Evolutionary conservation across 2,113 vertebrate genomes (phyloP).

Genomic region (Marmota monax): DNA sequence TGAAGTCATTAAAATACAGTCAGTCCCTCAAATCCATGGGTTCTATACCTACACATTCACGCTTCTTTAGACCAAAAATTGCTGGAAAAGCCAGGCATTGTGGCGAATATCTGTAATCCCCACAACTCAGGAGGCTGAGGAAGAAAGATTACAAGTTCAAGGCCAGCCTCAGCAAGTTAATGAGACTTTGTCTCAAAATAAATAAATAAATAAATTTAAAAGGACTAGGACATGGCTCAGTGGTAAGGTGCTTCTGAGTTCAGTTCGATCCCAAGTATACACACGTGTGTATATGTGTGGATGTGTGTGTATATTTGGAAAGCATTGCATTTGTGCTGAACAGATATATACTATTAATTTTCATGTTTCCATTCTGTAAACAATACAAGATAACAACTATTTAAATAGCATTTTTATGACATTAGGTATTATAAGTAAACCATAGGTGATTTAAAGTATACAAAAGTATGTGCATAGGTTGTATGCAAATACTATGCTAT

Average conservation of each 20-base stretch:
- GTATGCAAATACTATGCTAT: neutral
- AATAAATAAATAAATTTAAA: too few species aligned
- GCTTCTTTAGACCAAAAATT: neutral
- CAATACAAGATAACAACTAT: neutral
- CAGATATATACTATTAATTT: neutral
- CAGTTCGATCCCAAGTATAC: too few species aligned
- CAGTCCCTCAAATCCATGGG: neutral
- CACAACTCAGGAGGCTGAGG: too few species aligned
- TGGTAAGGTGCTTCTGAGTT: too few species aligned
- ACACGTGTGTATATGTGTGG: too few species aligned
- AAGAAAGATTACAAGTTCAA: too few species aligned
- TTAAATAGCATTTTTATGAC: neutral
- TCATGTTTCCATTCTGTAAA: neutral
- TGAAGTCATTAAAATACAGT: neutral
- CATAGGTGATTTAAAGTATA: neutral
- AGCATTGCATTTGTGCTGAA: neutral
- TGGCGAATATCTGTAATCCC: too few species aligned
- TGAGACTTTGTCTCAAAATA: too few species aligned
- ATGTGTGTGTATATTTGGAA: neutral
- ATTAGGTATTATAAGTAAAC: neutral
- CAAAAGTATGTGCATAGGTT: neutral
- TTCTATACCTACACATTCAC: neutral
- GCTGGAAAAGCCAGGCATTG: too few species aligned
- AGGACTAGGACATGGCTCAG: too few species aligned
- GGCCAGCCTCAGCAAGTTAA: too few species aligned